Evolutionary conservation across 2,113 vertebrate species (phyloP).

Genomic region (Tetrax tetrax): DNA sequence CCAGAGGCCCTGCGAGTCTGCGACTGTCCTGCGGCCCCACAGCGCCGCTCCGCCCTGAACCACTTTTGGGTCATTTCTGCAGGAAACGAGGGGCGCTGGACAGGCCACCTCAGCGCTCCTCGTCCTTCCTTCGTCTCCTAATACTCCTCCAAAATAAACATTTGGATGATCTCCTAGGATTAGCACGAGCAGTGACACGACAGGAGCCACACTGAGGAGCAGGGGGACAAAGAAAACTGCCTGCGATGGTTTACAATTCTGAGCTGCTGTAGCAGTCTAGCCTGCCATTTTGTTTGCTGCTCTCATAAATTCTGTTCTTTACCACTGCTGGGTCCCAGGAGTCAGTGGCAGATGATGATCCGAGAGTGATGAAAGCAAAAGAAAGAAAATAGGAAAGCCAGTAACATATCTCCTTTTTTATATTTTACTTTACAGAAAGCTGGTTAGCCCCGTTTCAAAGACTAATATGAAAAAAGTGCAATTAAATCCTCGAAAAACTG

Average conservation of each 20-base stretch:
- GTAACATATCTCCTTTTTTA: slow-evolving; percentile 43
- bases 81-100: neutral
- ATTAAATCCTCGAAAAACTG: slow-evolving; percentile 80
- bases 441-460: slow-evolving; percentile 77
- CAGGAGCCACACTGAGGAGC: neutral
- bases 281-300: neutral
- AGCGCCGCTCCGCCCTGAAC: neutral
- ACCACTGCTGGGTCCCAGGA: neutral
- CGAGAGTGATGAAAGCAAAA: slow-evolving; percentile 13
- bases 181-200: neutral
- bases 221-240: neutral
- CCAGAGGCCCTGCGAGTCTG: neutral
- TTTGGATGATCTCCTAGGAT: neutral
- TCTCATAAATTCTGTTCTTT: neutral
- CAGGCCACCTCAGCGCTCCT: neutral
- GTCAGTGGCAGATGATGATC: slow-evolving; percentile 11
- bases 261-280: neutral
- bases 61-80: neutral
- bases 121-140: neutral
- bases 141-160: neutral
- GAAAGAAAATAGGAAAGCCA: slow-evolving; percentile 41
- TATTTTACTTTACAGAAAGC: slow-evolving; percentile 67
- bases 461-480: slow-evolving; percentile 79
- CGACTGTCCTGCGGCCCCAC: accelerated
- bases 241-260: neutral